Base-by-base conservation (phyloP, 2,888 invertebrate genomes). In the Ceratothoa steindachneri region DNA sequence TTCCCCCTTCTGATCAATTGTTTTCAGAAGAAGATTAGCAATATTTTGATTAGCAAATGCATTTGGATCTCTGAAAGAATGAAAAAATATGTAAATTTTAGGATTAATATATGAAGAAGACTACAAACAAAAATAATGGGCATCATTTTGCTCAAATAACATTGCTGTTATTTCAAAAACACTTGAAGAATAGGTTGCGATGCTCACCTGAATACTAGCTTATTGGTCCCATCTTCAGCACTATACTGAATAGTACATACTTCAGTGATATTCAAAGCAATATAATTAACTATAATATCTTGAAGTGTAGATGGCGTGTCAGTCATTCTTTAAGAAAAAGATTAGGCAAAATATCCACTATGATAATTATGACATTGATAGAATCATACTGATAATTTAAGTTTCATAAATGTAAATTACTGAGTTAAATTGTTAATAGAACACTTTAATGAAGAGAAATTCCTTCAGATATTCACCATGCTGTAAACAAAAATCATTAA, bases 41-140 rank as follows among this genome's bases (percentile, higher is more conserved):
- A 76, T 71, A 41, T 76, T 76, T 52, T 76, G 76, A 30, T 73
- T 72, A 66, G 67, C 73, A 67, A 76, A 76, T 68, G 76, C 76
- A 71, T 76, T 76, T 24, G 55, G 66, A 67, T 76, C 76, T 67
- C 76, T 76, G 73, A 24, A 76, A 75, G 15, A 29, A 27, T 7
- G 15, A 28, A 52, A 19, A 52, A 51, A 12, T 28, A 5, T 9
- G 9, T 2, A 28, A 2, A 24, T 4, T 52, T n/a, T 12, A 27
- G 53, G 12, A 1, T 12, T 22, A 28, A 60, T n/a, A 19, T 60
- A 0, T 28, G 28, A 15, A n/a, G 4, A 15, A 60, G 27, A 7
- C n/a, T 19, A 24, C n/a, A 31, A 30, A 15, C n/a, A 15, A 22
- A 5, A 12, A 12, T 68, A 15, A 68, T 9, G 22, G 5, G n/a